Conservation (phyloP, 2,113 vertebrate species). For the Hyla sarda region DNA sequence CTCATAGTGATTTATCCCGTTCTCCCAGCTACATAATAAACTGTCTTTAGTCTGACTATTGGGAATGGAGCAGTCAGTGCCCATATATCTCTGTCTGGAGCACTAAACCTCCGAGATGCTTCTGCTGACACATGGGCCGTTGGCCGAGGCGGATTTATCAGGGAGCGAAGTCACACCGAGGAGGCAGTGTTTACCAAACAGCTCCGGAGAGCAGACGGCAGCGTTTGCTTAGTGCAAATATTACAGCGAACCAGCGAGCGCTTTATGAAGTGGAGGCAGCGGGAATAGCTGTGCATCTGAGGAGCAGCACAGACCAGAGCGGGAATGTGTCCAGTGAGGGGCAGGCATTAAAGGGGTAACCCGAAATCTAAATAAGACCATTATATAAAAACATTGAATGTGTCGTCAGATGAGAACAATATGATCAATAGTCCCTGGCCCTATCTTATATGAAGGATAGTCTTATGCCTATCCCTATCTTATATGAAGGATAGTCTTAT, state of each 20-base stretch:
- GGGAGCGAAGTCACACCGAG: constrained; percentile 65
- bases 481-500: no score
- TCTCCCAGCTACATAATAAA: constrained; percentile 39
- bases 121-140: constrained; percentile 57
- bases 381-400: no score
- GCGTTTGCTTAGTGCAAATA: constrained; percentile 50
- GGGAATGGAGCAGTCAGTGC: constrained; percentile 45
- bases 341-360: no score
- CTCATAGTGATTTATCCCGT: constrained; percentile 55
- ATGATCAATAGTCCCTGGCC: no score
- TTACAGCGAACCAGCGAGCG: neutral
- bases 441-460: no score
- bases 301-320: no score
- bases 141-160: constrained; percentile 58
- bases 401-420: no score
- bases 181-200: constrained; percentile 64
- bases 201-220: constrained; percentile 53
- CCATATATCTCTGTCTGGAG: constrained; percentile 61
- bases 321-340: no score
- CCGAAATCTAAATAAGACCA: no score
- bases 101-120: constrained; percentile 58
- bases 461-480: no score
- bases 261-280: neutral
- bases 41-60: neutral
- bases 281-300: constrained; percentile 13